These are phyloP conservation scores for Alligator mississippiensis DNA, from an alignment of 2,113 vertebrate species.

Conservation along the genomic window DNA sequence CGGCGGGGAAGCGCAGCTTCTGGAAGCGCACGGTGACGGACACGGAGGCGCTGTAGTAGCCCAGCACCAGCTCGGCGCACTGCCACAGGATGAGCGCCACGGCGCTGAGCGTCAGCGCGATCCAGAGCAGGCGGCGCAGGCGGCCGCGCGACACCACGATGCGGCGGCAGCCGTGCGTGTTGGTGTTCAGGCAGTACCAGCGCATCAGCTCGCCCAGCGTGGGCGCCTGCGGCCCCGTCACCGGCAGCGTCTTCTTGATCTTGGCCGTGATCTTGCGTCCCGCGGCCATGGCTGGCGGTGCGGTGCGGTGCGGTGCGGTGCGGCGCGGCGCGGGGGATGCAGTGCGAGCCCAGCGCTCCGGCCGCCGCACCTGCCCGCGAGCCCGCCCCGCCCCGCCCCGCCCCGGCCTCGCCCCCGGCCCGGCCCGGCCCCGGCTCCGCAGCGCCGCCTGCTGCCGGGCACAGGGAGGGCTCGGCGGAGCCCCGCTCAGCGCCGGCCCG, in stretches of 20 bases:
- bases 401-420: neutral
- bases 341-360: no score
- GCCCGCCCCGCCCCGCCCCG: neutral
- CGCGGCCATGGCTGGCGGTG: slow-evolving; percentile 63
- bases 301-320: no score
- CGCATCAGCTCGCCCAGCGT: slow-evolving; percentile 81
- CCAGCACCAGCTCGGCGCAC: slow-evolving; percentile 78
- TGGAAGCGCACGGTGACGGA: slow-evolving; percentile 84
- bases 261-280: slow-evolving; percentile 81
- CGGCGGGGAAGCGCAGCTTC: slow-evolving; percentile 82
- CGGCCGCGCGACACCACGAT: slow-evolving; percentile 85
- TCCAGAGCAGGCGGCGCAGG: slow-evolving; percentile 80
- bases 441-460: neutral
- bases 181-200: slow-evolving; percentile 87
- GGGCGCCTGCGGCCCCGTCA: slow-evolving; percentile 82
- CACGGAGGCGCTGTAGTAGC: slow-evolving; percentile 83
- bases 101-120: slow-evolving; percentile 77
- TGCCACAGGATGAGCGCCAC: slow-evolving; percentile 85
- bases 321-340: no score
- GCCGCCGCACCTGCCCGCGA: neutral
- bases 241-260: slow-evolving; percentile 81
- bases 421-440: neutral
- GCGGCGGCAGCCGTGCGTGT: slow-evolving; percentile 85
- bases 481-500: no score
- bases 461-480: neutral